Percentiles rank a stretch among this genome's conserved stretches.
phyloP scores from a whole-genome alignment of 1,140 invertebrate species.

The Drosophila lowei region DNA sequence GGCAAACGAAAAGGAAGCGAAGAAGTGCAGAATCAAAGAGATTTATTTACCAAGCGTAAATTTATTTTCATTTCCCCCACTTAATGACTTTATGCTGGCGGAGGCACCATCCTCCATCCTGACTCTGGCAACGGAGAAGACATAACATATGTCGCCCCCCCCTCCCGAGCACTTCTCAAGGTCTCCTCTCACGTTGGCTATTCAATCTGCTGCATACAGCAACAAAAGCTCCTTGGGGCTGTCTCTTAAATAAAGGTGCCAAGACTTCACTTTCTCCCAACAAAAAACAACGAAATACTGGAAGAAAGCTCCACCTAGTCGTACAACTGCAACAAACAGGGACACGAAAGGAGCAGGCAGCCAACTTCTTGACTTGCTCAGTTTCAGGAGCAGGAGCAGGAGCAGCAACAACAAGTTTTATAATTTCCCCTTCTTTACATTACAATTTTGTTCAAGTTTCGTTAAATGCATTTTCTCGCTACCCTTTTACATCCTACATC shows the following conservation, averaged over 20 bases:
- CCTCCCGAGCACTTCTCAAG: neutral
- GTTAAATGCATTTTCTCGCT: conserved; percentile 57
- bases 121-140: conserved; percentile 29
- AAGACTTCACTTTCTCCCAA: conserved; percentile 59
- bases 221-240: conserved; percentile 32
- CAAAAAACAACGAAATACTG: conserved; percentile 25
- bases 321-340: neutral
- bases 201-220: conserved; percentile 38
- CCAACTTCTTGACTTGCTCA: conserved; percentile 62
- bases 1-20: conserved; percentile 13
- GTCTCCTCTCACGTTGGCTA: conserved; percentile 1
- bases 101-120: neutral
- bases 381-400: conserved; percentile 26
- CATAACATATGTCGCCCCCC: conserved; percentile 62
- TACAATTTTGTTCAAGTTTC: conserved; percentile 53
- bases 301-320: conserved; percentile 1
- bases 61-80: conserved; percentile 75
- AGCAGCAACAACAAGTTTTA: conserved; percentile 52
- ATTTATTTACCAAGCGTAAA: conserved; percentile 79
- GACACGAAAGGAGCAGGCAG: conserved; percentile 1
- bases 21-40: conserved; percentile 65
- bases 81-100: conserved; percentile 74
- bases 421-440: conserved; percentile 64
- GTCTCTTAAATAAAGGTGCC: conserved; percentile 65
- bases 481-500: neutral